Conservation (phyloP, 2,797 vertebrate genomes). For the Pagetopsis macropterus region DNA sequence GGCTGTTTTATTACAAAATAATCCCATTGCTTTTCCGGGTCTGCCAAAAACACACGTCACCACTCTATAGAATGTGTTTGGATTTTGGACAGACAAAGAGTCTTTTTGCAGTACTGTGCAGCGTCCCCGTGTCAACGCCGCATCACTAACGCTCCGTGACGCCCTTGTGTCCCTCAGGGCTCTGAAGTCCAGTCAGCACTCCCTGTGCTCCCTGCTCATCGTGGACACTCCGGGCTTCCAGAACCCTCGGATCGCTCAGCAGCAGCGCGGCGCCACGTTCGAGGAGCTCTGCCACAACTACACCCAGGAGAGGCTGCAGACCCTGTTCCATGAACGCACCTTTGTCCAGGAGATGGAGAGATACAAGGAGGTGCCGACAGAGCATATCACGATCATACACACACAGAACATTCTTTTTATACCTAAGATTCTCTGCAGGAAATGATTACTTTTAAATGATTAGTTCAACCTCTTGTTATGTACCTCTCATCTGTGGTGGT, state of each 20-base stretch:
- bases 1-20: too few relatives aligned
- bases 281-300: slow-evolving; percentile 99
- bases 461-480: background rate
- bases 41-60: too few relatives aligned
- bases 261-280: slow-evolving; percentile 91
- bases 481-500: background rate
- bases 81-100: background rate
- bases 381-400: slow-evolving; percentile 2
- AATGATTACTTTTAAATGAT: background rate
- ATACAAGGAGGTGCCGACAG: slow-evolving; percentile 93
- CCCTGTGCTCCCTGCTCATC: slow-evolving; percentile 92
- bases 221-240: slow-evolving; percentile 98
- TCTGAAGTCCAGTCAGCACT: slow-evolving; percentile 96
- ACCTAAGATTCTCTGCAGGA: background rate
- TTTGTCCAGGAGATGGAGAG: slow-evolving; percentile 92
- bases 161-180: slow-evolving; percentile 80
- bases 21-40: too few relatives aligned
- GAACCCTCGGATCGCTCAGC: slow-evolving; percentile 89
- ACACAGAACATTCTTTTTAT: background rate
- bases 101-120: background rate
- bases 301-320: slow-evolving; percentile 94
- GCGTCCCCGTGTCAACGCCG: background rate
- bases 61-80: background rate
- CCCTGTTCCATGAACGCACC: slow-evolving; percentile 93
- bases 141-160: background rate